phyloP scores from a whole-genome alignment of 2,888 invertebrate species.

The Drosophila eohydei region DNA sequence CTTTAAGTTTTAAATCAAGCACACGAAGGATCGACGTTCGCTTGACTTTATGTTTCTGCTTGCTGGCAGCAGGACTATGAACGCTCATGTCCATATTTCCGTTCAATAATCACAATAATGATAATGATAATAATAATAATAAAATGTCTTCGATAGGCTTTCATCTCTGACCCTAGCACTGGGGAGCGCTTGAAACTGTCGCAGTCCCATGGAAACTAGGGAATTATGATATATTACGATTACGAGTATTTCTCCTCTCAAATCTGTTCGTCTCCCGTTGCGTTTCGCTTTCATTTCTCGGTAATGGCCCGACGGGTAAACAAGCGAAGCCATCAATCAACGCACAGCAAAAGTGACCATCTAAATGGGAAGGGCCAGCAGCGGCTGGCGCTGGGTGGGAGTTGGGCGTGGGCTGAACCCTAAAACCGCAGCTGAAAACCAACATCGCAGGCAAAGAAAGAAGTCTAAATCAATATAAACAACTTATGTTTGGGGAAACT shows the following conservation, averaged over 20 bases:
- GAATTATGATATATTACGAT: slow-evolving; percentile 59
- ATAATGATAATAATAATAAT: not conserved
- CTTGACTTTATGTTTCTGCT: no score
- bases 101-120: not conserved
- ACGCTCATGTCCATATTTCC: not conserved
- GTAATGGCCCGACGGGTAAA: slow-evolving; percentile 69
- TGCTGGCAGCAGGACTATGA: no score
- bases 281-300: slow-evolving; percentile 12
- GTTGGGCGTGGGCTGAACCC: not conserved
- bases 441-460: not conserved
- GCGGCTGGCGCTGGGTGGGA: no score
- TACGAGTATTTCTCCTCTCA: slow-evolving; percentile 25
- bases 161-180: not conserved
- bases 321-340: slow-evolving; percentile 76
- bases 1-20: not conserved
- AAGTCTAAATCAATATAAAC: slow-evolving; percentile 4
- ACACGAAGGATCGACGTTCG: not conserved
- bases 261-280: slow-evolving; percentile 35
- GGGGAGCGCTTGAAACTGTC: slow-evolving; percentile 18
- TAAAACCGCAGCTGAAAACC: slow-evolving; percentile 6
- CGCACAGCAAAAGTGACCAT: slow-evolving; percentile 74
- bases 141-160: slow-evolving; percentile 2
- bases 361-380: slow-evolving; percentile 7
- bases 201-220: slow-evolving; percentile 25
- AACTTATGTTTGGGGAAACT: slow-evolving; percentile 5